Evolutionary conservation across 2,113 vertebrate species (phyloP).

Genomic region (Atractosteus spatula): DNA sequence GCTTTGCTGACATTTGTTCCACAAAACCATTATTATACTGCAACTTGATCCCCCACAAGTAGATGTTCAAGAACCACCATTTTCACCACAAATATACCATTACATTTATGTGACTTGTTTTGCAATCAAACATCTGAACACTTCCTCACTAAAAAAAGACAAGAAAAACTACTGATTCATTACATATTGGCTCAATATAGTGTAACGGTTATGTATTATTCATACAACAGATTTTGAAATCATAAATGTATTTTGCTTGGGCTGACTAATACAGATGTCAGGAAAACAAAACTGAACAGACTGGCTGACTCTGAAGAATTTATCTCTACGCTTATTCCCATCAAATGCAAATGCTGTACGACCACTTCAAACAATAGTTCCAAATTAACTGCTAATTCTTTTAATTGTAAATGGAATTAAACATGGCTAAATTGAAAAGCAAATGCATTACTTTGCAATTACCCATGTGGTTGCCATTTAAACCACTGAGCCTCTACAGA

Average conservation of each 20-base stretch:
- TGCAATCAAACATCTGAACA: too few species aligned
- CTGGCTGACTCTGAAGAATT: neutral
- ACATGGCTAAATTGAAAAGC: constrained; percentile 40
- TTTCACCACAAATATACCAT: too few species aligned
- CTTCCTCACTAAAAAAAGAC: neutral
- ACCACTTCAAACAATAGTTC: constrained; percentile 15
- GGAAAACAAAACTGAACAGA: neutral
- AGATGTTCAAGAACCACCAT: too few species aligned
- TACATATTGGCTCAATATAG: too few species aligned
- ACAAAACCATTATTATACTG: too few species aligned
- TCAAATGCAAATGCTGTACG: neutral
- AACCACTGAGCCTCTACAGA: constrained; percentile 30
- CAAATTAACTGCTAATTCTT: constrained; percentile 26
- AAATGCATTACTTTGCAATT: constrained; percentile 36
- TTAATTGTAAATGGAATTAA: constrained; percentile 35
- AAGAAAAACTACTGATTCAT: neutral
- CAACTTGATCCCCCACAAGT: too few species aligned
- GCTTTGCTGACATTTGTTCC: too few species aligned
- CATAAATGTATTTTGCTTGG: neutral
- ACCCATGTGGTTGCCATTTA: constrained; percentile 41
- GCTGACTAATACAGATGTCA: neutral
- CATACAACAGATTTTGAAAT: neutral
- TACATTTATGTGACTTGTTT: too few species aligned
- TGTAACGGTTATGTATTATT: too few species aligned
- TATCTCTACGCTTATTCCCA: neutral